A percentile compares a stretch with the other conserved stretches of the same genome.
These are phyloP conservation scores for Nestor notabilis DNA, from an alignment of 2,113 vertebrate species.

Conservation along the genomic window DNA sequence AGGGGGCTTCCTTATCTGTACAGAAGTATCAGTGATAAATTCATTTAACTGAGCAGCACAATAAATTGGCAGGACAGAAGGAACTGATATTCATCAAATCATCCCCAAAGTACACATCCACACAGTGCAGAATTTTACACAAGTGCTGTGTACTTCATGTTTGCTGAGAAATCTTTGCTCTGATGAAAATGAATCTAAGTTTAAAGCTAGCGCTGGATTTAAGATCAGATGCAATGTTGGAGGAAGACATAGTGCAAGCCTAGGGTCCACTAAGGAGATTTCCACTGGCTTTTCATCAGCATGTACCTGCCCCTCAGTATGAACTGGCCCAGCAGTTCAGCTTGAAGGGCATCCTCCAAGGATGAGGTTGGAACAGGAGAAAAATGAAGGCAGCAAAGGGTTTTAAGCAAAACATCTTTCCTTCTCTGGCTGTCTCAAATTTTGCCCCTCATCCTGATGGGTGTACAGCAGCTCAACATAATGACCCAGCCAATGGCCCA, in stretches of 20 bases:
- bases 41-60: neutral
- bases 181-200: neutral
- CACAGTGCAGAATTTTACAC: neutral
- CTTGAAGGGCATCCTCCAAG: neutral
- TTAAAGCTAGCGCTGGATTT: neutral
- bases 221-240: neutral
- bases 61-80: neutral
- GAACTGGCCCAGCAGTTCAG: neutral
- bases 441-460: neutral
- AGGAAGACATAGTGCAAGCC: neutral
- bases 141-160: neutral
- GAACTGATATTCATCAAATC: neutral
- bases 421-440: neutral
- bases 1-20: neutral
- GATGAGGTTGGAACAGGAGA: neutral
- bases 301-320: neutral
- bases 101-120: neutral
- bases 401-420: neutral
- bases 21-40: neutral
- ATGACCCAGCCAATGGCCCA: rapidly evolving
- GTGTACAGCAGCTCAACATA: neutral
- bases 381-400: neutral
- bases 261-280: neutral
- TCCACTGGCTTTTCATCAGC: neutral
- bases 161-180: neutral